phyloP scores from a whole-genome alignment of 2,797 vertebrate species.

The Lycodopsis pacificus region DNA sequence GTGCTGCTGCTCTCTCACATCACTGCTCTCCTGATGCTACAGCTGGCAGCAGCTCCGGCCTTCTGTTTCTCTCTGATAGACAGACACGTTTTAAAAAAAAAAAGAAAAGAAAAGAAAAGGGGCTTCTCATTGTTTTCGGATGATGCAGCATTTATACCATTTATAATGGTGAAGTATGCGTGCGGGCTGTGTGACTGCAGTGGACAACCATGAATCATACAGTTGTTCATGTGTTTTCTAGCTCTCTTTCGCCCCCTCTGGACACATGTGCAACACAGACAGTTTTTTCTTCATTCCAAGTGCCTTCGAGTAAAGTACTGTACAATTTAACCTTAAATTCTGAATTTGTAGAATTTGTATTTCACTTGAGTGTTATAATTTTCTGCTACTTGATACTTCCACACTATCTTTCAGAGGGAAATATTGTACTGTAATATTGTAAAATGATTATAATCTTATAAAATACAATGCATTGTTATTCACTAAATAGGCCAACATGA shows the following conservation, averaged over 20 bases:
- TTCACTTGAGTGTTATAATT: background rate
- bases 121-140: background rate
- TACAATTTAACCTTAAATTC: background rate
- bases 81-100: background rate
- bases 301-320: background rate
- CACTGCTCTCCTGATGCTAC: conserved; percentile 18
- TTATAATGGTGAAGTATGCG: background rate
- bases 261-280: conserved; percentile 35
- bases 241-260: conserved; percentile 61
- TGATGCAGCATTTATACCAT: background rate
- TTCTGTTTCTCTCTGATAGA: conserved; percentile 14
- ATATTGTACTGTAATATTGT: no score
- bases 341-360: background rate
- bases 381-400: background rate
- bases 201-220: conserved; percentile 2
- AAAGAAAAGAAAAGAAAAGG: background rate
- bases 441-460: background rate
- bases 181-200: conserved; percentile 12
- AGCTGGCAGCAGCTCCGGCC: conserved; percentile 14
- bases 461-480: background rate
- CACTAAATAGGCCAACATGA: background rate
- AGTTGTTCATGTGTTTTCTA: background rate
- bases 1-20: conserved; percentile 20
- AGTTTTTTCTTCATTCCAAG: background rate
- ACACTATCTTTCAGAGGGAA: background rate